phyloP scores from a whole-genome alignment of 2,797 vertebrate genomes.

The Xiphophorus birchmanni region DNA sequence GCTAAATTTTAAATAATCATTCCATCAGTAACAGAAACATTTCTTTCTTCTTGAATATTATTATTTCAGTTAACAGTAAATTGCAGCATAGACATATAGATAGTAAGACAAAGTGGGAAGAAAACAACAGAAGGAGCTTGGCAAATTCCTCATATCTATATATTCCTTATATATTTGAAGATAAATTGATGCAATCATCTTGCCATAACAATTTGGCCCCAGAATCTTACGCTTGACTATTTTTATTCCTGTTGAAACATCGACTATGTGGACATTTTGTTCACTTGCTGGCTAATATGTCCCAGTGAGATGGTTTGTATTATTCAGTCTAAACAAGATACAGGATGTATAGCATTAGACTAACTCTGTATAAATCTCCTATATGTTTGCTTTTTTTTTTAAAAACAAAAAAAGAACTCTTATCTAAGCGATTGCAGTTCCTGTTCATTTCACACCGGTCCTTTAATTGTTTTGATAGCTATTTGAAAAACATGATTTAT shows the following conservation, averaged over 20 bases:
- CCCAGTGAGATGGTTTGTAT: background rate
- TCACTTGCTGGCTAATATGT: background rate
- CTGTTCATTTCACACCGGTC: conserved; percentile 48
- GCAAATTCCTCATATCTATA: too few relatives aligned
- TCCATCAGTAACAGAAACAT: background rate
- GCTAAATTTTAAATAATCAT: background rate
- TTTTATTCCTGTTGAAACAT: background rate
- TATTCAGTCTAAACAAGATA: background rate
- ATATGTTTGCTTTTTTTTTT: conserved; percentile 9
- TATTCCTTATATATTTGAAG: background rate
- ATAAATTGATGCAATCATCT: background rate
- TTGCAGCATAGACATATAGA: background rate
- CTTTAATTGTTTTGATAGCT: conserved; percentile 68
- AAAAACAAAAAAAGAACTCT: too few relatives aligned
- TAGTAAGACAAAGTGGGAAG: background rate
- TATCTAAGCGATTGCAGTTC: conserved; percentile 14
- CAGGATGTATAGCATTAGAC: background rate
- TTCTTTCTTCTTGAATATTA: background rate
- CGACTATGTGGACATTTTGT: background rate
- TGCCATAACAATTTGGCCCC: background rate
- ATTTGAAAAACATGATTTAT: conserved; percentile 41
- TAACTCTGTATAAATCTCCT: background rate
- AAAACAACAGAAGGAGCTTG: too few relatives aligned
- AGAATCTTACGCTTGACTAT: background rate
- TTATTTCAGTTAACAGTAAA: background rate